These are phyloP conservation scores for Penaeus monodon DNA, from an alignment of 2,888 invertebrate genomes.

Conservation along the genomic window DNA sequence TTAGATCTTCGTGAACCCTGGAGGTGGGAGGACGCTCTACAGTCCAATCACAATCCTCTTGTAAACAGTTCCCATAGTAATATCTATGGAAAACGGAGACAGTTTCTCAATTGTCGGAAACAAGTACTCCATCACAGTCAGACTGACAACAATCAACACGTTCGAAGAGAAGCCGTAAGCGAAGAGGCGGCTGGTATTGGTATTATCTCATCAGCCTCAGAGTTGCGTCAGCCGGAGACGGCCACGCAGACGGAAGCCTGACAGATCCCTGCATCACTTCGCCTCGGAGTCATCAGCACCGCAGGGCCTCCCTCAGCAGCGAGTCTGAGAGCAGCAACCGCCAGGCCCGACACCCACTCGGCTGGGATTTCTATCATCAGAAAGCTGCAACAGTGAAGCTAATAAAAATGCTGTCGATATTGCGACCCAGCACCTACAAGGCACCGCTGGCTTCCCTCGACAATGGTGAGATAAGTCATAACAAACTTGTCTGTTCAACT, in stretches of 20 bases:
- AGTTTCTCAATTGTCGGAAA: constrained; percentile 12
- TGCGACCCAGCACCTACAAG: constrained; percentile 64
- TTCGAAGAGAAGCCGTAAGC: constrained; percentile 53
- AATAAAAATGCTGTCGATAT: constrained; percentile 50
- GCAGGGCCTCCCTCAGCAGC: not conserved
- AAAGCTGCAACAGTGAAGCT: too few relatives aligned
- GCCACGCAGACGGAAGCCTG: too few relatives aligned
- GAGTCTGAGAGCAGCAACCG: too few relatives aligned
- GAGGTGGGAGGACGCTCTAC: constrained; percentile 34
- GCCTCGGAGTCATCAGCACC: not conserved
- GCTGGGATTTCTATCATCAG: too few relatives aligned
- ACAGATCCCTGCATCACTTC: too few relatives aligned
- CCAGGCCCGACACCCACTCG: too few relatives aligned
- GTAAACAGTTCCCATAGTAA: constrained; percentile 17
- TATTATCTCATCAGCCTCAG: not conserved
- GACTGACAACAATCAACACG: constrained; percentile 56
- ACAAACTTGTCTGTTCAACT: too few relatives aligned
- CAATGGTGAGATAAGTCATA: constrained; percentile 48
- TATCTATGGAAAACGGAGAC: constrained; percentile 57
- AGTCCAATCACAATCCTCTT: constrained; percentile 20
- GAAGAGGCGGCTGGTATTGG: not conserved
- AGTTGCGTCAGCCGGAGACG: constrained; percentile 6
- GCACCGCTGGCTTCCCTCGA: constrained; percentile 52
- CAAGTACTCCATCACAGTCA: constrained; percentile 29
- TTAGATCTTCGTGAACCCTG: constrained; percentile 36